These are phyloP conservation scores for Apodemia mormo DNA, from an alignment of 2,888 invertebrate genomes.

Conservation along the genomic window DNA sequence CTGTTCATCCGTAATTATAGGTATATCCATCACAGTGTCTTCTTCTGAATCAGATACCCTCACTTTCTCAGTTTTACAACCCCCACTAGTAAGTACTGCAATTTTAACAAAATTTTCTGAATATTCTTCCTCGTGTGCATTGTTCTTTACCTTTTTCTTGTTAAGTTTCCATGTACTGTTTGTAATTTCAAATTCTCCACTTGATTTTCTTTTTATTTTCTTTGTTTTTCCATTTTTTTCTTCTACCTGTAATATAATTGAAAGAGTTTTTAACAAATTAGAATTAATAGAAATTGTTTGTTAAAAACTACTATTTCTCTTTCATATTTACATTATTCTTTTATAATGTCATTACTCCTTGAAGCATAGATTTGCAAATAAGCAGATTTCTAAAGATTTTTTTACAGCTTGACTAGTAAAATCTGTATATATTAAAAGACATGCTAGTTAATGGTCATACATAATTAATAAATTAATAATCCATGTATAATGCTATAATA, in stretches of 20 bases:
- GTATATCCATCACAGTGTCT: conserved; percentile 49
- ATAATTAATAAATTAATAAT: too few relatives aligned
- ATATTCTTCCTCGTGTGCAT: conserved; percentile 52
- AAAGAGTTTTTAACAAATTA: too few relatives aligned
- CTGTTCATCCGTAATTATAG: conserved; percentile 87
- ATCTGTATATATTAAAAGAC: too few relatives aligned
- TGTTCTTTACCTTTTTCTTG: conserved; percentile 45
- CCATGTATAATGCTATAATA: too few relatives aligned
- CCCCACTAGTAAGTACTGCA: conserved; percentile 59
- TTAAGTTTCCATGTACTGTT: conserved; percentile 67
- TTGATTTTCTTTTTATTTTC: conserved; percentile 61
- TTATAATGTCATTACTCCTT: too few relatives aligned
- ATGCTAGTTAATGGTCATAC: too few relatives aligned
- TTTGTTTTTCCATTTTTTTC: conserved; percentile 69
- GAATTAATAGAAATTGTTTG: too few relatives aligned
- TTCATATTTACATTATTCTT: too few relatives aligned
- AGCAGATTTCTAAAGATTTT: too few relatives aligned
- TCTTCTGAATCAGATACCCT: conserved; percentile 51
- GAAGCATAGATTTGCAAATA: too few relatives aligned
- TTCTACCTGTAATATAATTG: conserved; percentile 51
- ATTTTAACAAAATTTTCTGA: conserved; percentile 64
- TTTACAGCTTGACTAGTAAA: too few relatives aligned
- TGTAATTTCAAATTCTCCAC: conserved; percentile 59
- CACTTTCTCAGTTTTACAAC: conserved; percentile 51
- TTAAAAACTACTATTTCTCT: too few relatives aligned